Evolutionary conservation across 2,113 vertebrate species (phyloP).

Genomic region (Hemiscyllium ocellatum): DNA sequence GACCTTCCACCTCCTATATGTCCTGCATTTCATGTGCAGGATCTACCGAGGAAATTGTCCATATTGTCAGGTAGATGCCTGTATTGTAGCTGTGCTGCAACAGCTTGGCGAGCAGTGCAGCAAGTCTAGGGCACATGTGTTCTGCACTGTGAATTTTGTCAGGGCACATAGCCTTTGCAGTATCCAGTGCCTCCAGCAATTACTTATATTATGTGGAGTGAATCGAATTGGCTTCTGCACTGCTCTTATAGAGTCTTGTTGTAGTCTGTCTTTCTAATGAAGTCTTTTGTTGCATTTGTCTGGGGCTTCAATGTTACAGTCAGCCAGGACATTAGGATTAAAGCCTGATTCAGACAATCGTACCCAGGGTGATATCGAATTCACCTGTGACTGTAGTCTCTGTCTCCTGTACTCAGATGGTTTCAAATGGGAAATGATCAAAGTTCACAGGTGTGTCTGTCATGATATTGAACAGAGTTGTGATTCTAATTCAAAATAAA

Average conservation of each 20-base stretch:
- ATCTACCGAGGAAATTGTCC: too few relatives aligned
- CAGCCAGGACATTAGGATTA: neutral
- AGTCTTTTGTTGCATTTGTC: neutral
- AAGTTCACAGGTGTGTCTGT: neutral
- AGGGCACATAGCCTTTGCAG: too few relatives aligned
- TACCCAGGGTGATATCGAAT: neutral
- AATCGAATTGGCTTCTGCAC: neutral
- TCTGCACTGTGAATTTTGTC: too few relatives aligned
- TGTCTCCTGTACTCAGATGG: neutral
- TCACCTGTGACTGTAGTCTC: neutral
- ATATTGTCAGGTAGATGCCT: too few relatives aligned
- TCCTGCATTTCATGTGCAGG: too few relatives aligned
- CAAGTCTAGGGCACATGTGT: too few relatives aligned
- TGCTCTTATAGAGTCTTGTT: neutral
- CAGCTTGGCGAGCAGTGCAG: too few relatives aligned
- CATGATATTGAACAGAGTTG: neutral
- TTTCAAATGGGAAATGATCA: neutral
- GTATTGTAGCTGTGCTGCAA: too few relatives aligned
- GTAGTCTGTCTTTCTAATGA: neutral
- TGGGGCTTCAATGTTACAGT: neutral
- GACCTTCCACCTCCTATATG: too few relatives aligned
- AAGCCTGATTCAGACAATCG: neutral
- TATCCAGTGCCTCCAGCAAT: too few relatives aligned
- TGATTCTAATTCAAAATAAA: neutral
- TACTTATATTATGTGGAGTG: too few relatives aligned